Conservation (phyloP, 2,888 invertebrate genomes). For the Melieria picta region DNA sequence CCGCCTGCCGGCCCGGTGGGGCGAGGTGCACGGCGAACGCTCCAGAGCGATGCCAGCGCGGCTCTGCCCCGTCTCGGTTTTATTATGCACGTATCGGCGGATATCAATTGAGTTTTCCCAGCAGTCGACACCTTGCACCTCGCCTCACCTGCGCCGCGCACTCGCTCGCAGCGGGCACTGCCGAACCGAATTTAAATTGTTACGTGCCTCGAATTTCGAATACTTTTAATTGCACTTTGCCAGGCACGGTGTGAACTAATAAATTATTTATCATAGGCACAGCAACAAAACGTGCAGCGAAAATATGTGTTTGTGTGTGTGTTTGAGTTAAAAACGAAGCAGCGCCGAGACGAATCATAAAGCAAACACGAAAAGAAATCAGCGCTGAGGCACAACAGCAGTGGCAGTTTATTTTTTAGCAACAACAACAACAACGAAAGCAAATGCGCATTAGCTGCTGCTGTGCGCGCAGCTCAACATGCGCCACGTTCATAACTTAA, state of each 20-base stretch:
- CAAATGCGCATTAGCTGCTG: neutral
- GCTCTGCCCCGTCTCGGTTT: no score
- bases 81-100: constrained; percentile 21
- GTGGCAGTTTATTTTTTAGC: no score
- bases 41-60: no score
- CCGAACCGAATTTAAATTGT: constrained; percentile 29
- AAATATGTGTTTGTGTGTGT: neutral
- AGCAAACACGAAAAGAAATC: constrained; percentile 5
- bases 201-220: constrained; percentile 33
- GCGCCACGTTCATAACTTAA: constrained; percentile 35
- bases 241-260: constrained; percentile 31
- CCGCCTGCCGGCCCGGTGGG: no score
- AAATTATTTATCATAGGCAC: constrained; percentile 32
- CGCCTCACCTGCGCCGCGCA: neutral
- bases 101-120: constrained; percentile 26
- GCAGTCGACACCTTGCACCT: neutral
- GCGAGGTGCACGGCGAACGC: no score
- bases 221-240: constrained; percentile 33
- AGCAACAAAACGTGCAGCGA: neutral
- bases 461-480: neutral
- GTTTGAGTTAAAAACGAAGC: neutral
- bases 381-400: neutral
- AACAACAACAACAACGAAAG: no score
- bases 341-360: neutral
- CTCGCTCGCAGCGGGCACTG: neutral